Conservation (phyloP, 2,113 vertebrate species). For the Oxyruncus cristatus region DNA sequence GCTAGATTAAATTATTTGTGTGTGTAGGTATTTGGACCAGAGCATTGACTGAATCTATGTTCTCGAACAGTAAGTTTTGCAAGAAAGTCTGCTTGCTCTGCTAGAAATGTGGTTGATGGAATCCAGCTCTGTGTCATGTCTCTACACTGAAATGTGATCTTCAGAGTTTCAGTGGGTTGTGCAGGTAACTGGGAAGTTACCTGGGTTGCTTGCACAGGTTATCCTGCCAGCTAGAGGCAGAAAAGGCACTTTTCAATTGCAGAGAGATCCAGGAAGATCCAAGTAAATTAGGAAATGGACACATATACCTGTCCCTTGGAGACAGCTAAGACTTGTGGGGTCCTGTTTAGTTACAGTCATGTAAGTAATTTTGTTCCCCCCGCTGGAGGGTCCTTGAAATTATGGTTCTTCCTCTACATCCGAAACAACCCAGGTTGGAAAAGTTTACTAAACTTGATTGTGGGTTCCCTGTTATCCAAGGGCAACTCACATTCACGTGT, state of each 20-base stretch:
- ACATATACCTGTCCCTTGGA: background rate
- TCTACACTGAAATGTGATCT: background rate
- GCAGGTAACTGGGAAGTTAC: background rate
- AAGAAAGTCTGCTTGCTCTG: background rate
- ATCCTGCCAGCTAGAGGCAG: background rate
- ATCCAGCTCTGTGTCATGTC: background rate
- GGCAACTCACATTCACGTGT: background rate
- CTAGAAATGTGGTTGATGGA: background rate
- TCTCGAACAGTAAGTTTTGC: background rate
- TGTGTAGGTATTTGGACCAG: background rate
- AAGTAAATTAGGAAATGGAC: background rate
- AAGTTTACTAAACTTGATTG: background rate
- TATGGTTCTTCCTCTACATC: background rate
- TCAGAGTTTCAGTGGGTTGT: background rate
- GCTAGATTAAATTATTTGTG: background rate
- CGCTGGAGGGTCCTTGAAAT: background rate
- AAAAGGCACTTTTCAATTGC: background rate
- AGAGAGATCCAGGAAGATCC: background rate
- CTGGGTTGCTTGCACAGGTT: background rate
- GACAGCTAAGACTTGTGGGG: background rate
- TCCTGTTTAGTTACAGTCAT: background rate
- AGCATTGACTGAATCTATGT: background rate
- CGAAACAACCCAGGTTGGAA: background rate
- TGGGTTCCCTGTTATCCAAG: background rate
- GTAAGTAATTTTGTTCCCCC: background rate